Percentiles rank a stretch among this genome's conserved stretches.
Conservation (phyloP, 1,140 invertebrate species). For the Rhopalosiphum maidis region DNA sequence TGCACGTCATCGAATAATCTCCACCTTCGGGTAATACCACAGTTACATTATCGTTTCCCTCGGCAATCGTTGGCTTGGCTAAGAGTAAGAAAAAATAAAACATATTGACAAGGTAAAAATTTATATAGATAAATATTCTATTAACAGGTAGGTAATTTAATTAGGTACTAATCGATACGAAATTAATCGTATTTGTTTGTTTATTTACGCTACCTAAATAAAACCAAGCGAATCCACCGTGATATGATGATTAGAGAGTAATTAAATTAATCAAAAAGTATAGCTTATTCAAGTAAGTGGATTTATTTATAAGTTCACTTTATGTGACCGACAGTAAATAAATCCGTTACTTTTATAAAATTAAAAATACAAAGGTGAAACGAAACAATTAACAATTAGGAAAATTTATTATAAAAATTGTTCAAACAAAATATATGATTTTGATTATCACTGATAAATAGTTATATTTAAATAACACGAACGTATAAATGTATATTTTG, state of each 20-base stretch:
- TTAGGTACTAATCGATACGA: not conserved
- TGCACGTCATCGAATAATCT: constrained; percentile 1
- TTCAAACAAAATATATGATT: not conserved
- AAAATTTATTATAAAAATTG: not conserved
- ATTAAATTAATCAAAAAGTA: not conserved
- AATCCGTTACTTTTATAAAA: not conserved
- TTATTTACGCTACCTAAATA: not conserved
- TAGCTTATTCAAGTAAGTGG: not conserved
- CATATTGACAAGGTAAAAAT: not conserved
- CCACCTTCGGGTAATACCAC: constrained; percentile 19
- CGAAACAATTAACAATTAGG: not conserved
- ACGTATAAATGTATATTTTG: not conserved
- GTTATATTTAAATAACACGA: not conserved
- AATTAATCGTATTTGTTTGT: not conserved
- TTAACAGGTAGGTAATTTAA: not conserved
- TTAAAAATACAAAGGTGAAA: not conserved
- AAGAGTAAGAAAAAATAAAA: not conserved
- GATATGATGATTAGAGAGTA: not conserved
- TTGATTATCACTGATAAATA: not conserved
- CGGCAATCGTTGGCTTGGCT: not conserved
- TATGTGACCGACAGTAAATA: not conserved
- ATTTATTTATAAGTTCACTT: not conserved
- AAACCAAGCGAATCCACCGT: not conserved
- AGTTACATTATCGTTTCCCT: not conserved
- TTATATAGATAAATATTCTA: not conserved